These are phyloP conservation scores for Ochropleura plecta DNA, from an alignment of 2,888 invertebrate genomes.

Conservation along the genomic window DNA sequence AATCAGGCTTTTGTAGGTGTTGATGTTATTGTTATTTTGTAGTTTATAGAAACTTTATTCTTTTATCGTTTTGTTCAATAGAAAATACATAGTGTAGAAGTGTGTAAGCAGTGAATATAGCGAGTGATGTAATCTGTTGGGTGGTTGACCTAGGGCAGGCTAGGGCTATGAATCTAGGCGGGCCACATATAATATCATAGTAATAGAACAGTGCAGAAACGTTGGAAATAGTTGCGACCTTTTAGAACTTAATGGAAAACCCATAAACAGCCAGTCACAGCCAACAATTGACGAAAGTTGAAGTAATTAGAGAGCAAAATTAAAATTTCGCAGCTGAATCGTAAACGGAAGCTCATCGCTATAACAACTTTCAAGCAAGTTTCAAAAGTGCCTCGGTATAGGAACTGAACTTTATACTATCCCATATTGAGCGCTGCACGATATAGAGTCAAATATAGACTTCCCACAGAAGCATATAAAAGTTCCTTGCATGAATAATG, in stretches of 20 bases:
- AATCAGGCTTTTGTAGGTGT: neutral
- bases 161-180: neutral
- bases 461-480: slow-evolving; percentile 40
- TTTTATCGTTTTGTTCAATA: neutral
- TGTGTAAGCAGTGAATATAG: neutral
- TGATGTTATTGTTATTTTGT: neutral
- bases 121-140: neutral
- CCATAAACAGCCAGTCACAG: slow-evolving; percentile 11
- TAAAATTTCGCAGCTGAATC: slow-evolving; percentile 31
- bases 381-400: slow-evolving; percentile 60
- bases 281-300: slow-evolving; percentile 36
- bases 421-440: slow-evolving; percentile 59
- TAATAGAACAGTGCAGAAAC: neutral
- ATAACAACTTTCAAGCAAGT: slow-evolving; percentile 61
- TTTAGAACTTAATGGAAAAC: slow-evolving; percentile 4
- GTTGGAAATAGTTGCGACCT: neutral
- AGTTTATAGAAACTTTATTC: neutral
- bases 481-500: slow-evolving; percentile 42
- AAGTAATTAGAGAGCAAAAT: slow-evolving; percentile 40
- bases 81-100: neutral
- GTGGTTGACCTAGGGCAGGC: neutral
- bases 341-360: slow-evolving; percentile 55
- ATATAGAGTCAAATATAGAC: slow-evolving; percentile 52
- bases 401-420: slow-evolving; percentile 61
- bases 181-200: neutral